Conservation (phyloP, 2,113 vertebrate species). For the Stictonetta naevosa region DNA sequence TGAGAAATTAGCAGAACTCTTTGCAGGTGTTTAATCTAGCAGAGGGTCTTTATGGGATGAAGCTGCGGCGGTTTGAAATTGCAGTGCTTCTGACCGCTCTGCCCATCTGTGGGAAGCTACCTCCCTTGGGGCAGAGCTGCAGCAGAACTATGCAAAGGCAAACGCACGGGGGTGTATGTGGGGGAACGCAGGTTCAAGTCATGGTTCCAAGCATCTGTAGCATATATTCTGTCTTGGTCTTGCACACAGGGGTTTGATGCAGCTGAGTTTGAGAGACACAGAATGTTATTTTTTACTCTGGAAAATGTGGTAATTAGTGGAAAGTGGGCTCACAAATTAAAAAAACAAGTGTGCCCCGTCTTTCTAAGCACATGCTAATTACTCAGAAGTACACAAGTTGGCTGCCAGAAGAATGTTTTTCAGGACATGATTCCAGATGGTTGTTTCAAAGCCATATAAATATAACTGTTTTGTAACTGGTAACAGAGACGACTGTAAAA, state of each 20-base stretch:
- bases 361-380: slow-evolving; percentile 14
- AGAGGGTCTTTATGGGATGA: not conserved
- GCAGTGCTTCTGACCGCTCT: not conserved
- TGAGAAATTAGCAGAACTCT: not conserved
- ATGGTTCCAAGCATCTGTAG: no score
- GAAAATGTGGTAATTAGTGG: not conserved
- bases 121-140: not conserved
- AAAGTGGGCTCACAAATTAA: not conserved
- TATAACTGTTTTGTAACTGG: not conserved
- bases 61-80: not conserved
- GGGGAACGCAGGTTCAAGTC: fast-evolving
- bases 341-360: not conserved
- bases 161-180: fast-evolving
- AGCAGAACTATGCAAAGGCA: not conserved
- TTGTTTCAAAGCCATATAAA: slow-evolving; percentile 17
- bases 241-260: not conserved
- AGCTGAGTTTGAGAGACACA: not conserved
- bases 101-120: not conserved
- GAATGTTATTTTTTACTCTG: fast-evolving
- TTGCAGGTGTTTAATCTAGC: not conserved
- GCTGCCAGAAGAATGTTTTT: slow-evolving; percentile 30
- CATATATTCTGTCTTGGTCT: fast-evolving
- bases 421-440: not conserved
- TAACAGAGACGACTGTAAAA: not conserved
- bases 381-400: not conserved